Evolutionary conservation across 2,797 vertebrate genomes (phyloP), one percentile per base, ranked within the genome.

Genomic region (Rhinichthys osculus): DNA sequence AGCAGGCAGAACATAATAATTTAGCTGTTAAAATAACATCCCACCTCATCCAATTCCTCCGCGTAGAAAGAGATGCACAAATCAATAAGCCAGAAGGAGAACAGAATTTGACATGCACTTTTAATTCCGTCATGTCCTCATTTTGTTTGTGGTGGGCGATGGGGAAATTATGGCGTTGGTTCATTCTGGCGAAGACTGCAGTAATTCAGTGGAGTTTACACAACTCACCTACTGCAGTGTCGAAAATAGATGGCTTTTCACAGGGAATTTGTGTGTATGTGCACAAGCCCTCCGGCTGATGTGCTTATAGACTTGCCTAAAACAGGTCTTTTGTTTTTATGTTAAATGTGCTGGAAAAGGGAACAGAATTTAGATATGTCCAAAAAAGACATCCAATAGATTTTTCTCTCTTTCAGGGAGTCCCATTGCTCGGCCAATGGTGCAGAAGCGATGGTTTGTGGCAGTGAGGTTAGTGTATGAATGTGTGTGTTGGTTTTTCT

Each of bases 321-420:
- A 77, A 88, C 87, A 87, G 83, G 78, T 85, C 47, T 87, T 87
- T 86, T 86, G 86, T 88, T 88, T 86, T 85, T 52, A 57, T 85
- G 82, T 83, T 89, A 85, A 91, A 91, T 84, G 85, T 81, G 81
- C 85, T 86, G 86, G 87, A 89, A 89, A 87, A 82, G 80, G 82
- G 79, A 86, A 89, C 70, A 84, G 40, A 81, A 86, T 85, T 71
- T 79, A 62, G 82, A 83, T 69, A 66, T 85, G 82, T 83, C 74
- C 87, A 66, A 62, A 89, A 93, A 79, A 85, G 78, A 82, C 89
- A 94, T 91, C 91, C 93, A 84, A 88, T 86, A 83, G 40, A 85
- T 92, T 80, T 89, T 17, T 88, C 91, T 93, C 38, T 77, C 44
- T 47, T 19, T 78, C 70, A 90, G 89, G 88, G 66, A 87, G 78